Evolutionary conservation across 1,140 invertebrate species (phyloP), one percentile per base, ranked within the genome.

Genomic region (Phymastichus coffea): DNA sequence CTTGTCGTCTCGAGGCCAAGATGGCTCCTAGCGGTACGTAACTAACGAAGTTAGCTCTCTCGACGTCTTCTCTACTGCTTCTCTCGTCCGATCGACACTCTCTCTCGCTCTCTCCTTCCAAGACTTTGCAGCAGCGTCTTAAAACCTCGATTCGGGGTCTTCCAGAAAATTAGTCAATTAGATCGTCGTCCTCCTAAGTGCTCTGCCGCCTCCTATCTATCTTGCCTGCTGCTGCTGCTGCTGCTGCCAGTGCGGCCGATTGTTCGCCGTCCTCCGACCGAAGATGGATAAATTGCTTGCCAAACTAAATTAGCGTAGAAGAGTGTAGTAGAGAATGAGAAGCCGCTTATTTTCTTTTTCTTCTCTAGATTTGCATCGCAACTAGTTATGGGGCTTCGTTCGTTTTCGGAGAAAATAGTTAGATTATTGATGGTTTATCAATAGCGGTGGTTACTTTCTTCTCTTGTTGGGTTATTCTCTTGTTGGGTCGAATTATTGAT

Each of bases 161-260:
- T 74, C 64, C 65, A 71, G 68, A 70, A 77, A 78, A 78, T 79
- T 79, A 76, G 65, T 79, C 72, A 76, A 79, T 79, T 79, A 79
- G 41, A 52, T 51, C 49, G 49, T 59, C 57, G 40, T 52, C n/a
- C n/a, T 7, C n/a, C 74, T 78, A 79, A 79, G 76, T 79, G 77
- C 76, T 75, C 65, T 69, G 70, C 71, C 67, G 70, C 69, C n/a
- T n/a, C n/a, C n/a, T n/a, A n/a, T n/a, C n/a, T n/a, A n/a, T n/a
- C n/a, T n/a, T n/a, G n/a, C n/a, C n/a, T n/a, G n/a, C n/a, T n/a
- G n/a, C n/a, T n/a, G n/a, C n/a, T n/a, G n/a, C n/a, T n/a, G n/a
- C n/a, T n/a, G n/a, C n/a, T n/a, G n/a, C n/a, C n/a, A n/a, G n/a
- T n/a, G n/a, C n/a, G n/a, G n/a, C n/a, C n/a, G n/a, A n/a, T n/a